Evolutionary conservation across 2,113 vertebrate genomes (phyloP).

Genomic region (Colaptes auratus): DNA sequence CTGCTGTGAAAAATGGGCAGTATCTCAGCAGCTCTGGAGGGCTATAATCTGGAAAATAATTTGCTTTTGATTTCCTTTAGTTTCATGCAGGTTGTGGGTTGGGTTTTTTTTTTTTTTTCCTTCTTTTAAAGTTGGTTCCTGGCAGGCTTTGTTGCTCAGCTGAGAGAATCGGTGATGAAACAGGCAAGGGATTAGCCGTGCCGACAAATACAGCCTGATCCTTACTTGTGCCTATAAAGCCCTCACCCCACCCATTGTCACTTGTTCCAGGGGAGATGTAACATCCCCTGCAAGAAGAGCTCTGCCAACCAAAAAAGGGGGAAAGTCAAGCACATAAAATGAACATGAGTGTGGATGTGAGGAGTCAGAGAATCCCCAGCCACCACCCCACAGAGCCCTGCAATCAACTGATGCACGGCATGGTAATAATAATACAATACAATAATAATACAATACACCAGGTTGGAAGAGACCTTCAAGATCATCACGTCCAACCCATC

Average conservation of each 20-base stretch:
- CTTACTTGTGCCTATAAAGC: constrained; percentile 23
- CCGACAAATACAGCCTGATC: constrained; percentile 17
- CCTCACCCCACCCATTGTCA: background rate
- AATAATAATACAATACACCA: too few relatives aligned
- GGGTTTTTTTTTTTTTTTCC: background rate
- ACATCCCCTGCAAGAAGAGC: background rate
- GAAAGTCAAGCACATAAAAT: background rate
- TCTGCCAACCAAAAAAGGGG: background rate
- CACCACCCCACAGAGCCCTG: background rate
- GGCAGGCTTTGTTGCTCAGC: constrained; percentile 46
- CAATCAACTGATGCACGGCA: background rate
- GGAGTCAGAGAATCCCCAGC: background rate
- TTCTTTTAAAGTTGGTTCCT: constrained; percentile 24
- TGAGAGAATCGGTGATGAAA: constrained; percentile 26
- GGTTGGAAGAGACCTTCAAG: too few relatives aligned
- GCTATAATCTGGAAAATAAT: constrained; percentile 83
- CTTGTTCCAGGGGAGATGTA: background rate
- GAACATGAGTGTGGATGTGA: background rate
- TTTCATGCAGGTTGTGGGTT: background rate
- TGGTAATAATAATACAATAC: too few relatives aligned
- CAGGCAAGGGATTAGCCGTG: constrained; percentile 20
- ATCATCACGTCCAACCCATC: too few relatives aligned
- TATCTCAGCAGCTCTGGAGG: constrained; percentile 81
- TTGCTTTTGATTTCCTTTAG: constrained; percentile 80
- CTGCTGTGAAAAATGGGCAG: constrained; percentile 98